phyloP scores from a whole-genome alignment of 2,113 vertebrate genomes.

The Oreochromis niloticus region DNA sequence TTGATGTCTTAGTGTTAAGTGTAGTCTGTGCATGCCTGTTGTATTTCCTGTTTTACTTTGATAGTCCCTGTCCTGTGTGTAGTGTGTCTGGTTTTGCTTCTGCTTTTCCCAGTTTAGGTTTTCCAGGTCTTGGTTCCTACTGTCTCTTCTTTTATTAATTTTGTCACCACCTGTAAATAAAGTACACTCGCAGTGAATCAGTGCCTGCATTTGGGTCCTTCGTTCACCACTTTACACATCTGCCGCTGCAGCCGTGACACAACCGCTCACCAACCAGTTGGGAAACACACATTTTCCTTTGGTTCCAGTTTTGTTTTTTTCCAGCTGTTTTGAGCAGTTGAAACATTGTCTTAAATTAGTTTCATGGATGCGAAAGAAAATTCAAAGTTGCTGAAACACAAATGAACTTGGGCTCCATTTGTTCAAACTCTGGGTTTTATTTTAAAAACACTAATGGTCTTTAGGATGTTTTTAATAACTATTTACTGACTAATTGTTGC shows the following conservation, averaged over 20 bases:
- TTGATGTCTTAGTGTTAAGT: accelerated
- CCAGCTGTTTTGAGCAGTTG: accelerated
- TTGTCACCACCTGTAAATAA: accelerated
- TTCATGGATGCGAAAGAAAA: not conserved
- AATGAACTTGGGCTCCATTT: not conserved
- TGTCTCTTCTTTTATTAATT: not conserved
- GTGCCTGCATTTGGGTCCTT: not conserved
- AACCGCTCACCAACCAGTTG: accelerated
- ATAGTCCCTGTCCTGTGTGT: accelerated
- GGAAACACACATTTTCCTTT: not conserved
- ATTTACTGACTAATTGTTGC: not conserved
- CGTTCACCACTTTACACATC: not conserved
- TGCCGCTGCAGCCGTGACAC: accelerated
- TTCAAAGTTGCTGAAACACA: not conserved
- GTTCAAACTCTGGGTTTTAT: not conserved
- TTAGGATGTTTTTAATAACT: not conserved
- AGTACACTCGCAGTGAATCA: not conserved
- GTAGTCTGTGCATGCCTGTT: accelerated
- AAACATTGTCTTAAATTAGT: not conserved
- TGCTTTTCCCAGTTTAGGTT: not conserved
- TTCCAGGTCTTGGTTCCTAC: accelerated
- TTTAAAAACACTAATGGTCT: not conserved
- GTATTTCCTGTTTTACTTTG: not conserved
- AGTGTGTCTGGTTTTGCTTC: accelerated
- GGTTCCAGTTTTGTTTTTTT: not conserved